phyloP scores from a whole-genome alignment of 2,797 vertebrate species.

The Synanceia verrucosa region DNA sequence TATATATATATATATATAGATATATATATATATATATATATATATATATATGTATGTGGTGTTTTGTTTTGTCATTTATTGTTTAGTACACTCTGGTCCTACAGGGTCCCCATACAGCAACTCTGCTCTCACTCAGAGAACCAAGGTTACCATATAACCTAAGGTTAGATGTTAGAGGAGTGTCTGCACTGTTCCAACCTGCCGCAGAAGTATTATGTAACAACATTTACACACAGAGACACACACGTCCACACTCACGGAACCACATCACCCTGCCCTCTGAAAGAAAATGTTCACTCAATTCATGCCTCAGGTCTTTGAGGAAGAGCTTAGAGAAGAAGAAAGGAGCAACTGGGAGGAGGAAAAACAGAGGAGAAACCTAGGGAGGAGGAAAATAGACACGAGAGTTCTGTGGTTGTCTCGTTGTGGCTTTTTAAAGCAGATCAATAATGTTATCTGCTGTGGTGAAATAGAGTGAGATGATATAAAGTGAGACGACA shows the following conservation, averaged over 20 bases:
- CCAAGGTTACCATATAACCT: no score
- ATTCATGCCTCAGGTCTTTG: constrained; percentile 33
- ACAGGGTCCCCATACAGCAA: no score
- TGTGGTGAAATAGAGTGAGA: constrained; percentile 43
- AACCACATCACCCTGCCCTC: constrained; percentile 36
- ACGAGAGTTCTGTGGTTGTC: constrained; percentile 12
- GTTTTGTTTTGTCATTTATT: no score
- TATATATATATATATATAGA: no score
- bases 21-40: no score
- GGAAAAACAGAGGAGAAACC: constrained; percentile 1
- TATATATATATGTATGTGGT: no score
- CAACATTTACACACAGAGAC: neutral
- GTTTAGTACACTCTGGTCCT: no score
- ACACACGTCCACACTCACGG: constrained; percentile 15
- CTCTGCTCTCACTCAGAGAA: no score
- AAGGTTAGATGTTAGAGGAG: no score
- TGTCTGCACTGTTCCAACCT: constrained; percentile 56
- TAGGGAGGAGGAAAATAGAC: neutral
- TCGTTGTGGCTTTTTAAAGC: constrained; percentile 20
- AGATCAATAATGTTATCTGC: constrained; percentile 38
- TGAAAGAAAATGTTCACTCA: constrained; percentile 59
- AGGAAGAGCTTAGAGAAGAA: constrained; percentile 19
- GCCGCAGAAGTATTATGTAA: constrained; percentile 52
- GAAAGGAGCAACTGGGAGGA: constrained; percentile 24
- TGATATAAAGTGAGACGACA: constrained; percentile 35